Percentiles rank a stretch among this genome's conserved stretches.
Evolutionary conservation across 1,140 invertebrate genomes (phyloP).

Genomic region (Penaeus chinensis): DNA sequence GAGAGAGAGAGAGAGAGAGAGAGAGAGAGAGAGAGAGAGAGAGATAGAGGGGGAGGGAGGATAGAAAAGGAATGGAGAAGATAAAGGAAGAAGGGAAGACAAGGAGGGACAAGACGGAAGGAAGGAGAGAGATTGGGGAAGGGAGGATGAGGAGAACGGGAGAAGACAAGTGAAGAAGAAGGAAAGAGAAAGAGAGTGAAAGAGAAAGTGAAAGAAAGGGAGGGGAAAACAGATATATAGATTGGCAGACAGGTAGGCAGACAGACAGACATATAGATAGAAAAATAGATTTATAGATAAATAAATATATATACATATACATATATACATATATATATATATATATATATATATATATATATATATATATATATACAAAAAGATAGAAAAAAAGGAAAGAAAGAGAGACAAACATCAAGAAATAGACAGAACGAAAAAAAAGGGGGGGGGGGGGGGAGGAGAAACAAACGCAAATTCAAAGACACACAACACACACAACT

Average conservation of each 20-base stretch:
- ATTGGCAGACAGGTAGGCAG: neutral
- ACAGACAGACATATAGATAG: neutral
- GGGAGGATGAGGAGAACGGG: constrained; percentile 8
- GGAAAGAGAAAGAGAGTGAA: no score
- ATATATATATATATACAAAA: constrained; percentile 22
- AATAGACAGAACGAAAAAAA: no score
- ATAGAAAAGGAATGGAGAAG: neutral
- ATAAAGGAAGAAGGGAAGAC: constrained; percentile 9
- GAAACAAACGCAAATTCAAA: no score
- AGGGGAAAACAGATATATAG: neutral
- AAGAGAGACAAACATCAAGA: no score
- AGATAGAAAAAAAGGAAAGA: no score
- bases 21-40: neutral
- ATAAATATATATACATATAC: constrained; percentile 17
- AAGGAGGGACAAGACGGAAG: neutral
- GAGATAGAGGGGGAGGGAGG: neutral
- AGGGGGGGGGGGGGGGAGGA: no score
- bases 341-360: constrained; percentile 35
- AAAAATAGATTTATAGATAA: constrained; percentile 17
- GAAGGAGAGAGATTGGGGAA: neutral
- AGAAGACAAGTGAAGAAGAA: no score
- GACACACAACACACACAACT: no score
- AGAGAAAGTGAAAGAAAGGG: no score
- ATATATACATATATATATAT: constrained; percentile 10
- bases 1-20: neutral